phyloP scores from a whole-genome alignment of 1,140 invertebrate species.

The Aphidius gifuensis region DNA sequence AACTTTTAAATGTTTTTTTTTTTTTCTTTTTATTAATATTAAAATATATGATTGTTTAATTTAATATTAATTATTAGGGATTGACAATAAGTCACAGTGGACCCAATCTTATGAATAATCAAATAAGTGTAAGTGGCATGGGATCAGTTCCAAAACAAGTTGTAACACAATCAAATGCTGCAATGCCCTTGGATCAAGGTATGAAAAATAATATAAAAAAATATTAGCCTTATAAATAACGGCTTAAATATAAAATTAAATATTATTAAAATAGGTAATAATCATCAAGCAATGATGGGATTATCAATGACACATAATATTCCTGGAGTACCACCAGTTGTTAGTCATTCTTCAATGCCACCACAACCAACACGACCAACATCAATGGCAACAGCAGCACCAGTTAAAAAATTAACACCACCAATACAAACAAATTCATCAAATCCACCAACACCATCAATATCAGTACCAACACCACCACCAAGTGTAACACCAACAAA shows the following conservation, averaged over 20 bases:
- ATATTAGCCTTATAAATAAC: too few relatives aligned
- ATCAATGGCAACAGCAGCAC: constrained; percentile 49
- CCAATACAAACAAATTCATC: constrained; percentile 36
- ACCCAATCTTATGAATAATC: constrained; percentile 50
- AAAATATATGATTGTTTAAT: not conserved
- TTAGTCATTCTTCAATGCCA: constrained; percentile 53
- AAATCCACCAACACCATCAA: constrained; percentile 39
- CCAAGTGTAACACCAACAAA: constrained; percentile 49
- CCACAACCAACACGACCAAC: constrained; percentile 52
- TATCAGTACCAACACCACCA: constrained; percentile 48
- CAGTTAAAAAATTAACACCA: constrained; percentile 47
- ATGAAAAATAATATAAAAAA: constrained; percentile 11
- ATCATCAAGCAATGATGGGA: constrained; percentile 32
- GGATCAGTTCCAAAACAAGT: constrained; percentile 46
- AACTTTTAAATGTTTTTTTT: not conserved
- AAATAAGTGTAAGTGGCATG: constrained; percentile 42
- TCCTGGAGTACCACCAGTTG: constrained; percentile 40
- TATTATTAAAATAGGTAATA: constrained; percentile 31
- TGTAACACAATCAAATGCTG: constrained; percentile 46
- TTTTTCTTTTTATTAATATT: not conserved
- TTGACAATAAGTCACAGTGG: constrained; percentile 51
- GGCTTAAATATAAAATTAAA: not conserved
- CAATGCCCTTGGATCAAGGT: constrained; percentile 51
- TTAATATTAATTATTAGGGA: constrained; percentile 34
- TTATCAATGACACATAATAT: constrained; percentile 34